Evolutionary conservation across 2,888 invertebrate genomes (phyloP).

Genomic region (Mamestra brassicae): DNA sequence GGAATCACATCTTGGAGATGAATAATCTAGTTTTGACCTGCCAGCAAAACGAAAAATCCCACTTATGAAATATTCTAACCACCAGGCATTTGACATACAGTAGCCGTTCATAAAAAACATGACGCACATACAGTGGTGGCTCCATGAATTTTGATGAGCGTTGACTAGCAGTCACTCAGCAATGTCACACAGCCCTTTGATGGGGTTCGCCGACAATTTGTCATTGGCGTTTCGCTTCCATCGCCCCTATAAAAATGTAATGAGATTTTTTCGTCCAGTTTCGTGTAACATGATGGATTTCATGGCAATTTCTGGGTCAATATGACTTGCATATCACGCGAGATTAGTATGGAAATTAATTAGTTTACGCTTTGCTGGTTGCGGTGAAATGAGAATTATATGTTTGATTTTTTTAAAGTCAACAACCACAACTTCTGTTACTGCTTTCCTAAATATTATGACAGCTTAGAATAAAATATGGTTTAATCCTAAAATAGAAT

Average conservation of each 20-base stretch:
- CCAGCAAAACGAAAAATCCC: background rate
- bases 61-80: constrained; percentile 1
- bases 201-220: constrained; percentile 60
- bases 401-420: constrained; percentile 29
- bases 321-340: constrained; percentile 54
- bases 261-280: constrained; percentile 56
- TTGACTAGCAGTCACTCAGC: constrained; percentile 66
- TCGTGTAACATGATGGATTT: constrained; percentile 53
- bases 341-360: constrained; percentile 50
- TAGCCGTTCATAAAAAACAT: constrained; percentile 53
- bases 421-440: constrained; percentile 16
- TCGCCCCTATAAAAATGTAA: constrained; percentile 59
- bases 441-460: constrained; percentile 14
- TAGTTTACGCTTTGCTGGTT: constrained; percentile 32
- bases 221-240: constrained; percentile 60
- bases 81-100: constrained; percentile 38
- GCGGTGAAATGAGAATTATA: constrained; percentile 31
- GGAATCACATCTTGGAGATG: background rate
- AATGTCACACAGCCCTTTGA: constrained; percentile 62
- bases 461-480: constrained; percentile 29
- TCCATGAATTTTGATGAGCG: constrained; percentile 78
- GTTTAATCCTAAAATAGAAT: constrained; percentile 17
- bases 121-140: constrained; percentile 58
- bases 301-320: constrained; percentile 65
- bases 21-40: background rate